Conservation (phyloP, 1,140 invertebrate species). For the Plutomurus gul region DNA sequence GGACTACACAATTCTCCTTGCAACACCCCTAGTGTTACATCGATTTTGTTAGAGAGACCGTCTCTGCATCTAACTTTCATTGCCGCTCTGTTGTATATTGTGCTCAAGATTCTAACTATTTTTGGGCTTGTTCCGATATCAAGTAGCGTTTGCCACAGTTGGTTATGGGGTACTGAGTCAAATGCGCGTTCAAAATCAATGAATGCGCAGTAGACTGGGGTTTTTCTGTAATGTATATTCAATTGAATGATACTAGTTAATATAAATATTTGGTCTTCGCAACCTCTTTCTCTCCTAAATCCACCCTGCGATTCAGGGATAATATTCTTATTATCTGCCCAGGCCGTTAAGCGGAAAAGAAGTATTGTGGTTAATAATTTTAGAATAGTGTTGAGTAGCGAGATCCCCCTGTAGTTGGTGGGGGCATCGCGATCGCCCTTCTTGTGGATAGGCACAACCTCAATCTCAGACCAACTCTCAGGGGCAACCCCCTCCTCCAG, state of each 20-base stretch:
- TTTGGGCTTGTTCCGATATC: conserved; percentile 49
- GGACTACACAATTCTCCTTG: conserved; percentile 53
- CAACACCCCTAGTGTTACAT: conserved; percentile 48
- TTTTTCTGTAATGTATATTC: not conserved
- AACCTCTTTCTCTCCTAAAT: conserved; percentile 50
- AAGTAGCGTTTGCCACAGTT: conserved; percentile 51
- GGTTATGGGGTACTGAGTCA: conserved; percentile 45
- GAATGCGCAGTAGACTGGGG: conserved; percentile 27
- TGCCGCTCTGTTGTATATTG: conserved; percentile 48
- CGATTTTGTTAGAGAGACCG: not conserved
- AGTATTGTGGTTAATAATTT: conserved; percentile 53
- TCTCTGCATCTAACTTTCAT: not conserved
- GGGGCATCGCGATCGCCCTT: not conserved
- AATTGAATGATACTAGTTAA: conserved; percentile 48
- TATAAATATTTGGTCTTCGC: conserved; percentile 53
- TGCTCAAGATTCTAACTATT: conserved; percentile 37
- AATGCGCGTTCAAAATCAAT: conserved; percentile 54
- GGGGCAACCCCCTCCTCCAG: not conserved
- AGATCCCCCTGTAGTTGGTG: not conserved
- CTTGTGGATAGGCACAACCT: not conserved
- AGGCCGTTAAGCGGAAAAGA: conserved; percentile 40
- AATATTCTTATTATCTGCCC: conserved; percentile 47
- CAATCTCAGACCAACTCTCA: not conserved
- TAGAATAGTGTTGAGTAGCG: conserved; percentile 4
- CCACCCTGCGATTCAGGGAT: conserved; percentile 53